Conservation (phyloP, 92 coral and sea anemone genomes). For the Metridium senile region DNA sequence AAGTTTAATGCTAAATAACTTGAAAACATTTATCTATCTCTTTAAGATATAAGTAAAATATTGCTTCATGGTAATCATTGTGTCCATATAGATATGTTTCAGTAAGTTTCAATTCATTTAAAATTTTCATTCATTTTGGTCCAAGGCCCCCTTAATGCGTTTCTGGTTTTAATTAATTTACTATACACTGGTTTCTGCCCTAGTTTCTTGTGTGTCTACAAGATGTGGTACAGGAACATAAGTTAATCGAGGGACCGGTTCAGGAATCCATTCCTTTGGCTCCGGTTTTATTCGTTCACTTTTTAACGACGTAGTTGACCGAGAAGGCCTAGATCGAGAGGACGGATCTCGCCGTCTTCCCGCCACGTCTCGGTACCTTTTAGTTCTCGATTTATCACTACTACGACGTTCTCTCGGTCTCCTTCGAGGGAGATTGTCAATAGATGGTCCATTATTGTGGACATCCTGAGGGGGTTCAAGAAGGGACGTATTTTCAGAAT, state of each 20-base stretch:
- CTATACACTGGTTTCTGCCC: conserved; percentile 78
- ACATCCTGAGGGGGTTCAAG: conserved; percentile 18
- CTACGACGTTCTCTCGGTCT: conserved; percentile 32
- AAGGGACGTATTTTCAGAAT: conserved; percentile 12
- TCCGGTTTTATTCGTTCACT: conserved; percentile 85
- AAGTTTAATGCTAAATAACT: too few relatives aligned
- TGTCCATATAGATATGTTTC: too few relatives aligned
- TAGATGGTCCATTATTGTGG: conserved; percentile 13
- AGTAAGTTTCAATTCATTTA: too few relatives aligned
- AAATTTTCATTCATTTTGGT: too few relatives aligned
- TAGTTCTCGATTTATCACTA: conserved; percentile 34
- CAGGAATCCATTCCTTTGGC: conserved; percentile 75
- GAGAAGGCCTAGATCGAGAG: conserved; percentile 39
- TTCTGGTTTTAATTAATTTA: too few relatives aligned
- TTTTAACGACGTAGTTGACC: conserved; percentile 63
- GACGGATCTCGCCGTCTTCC: conserved; percentile 14
- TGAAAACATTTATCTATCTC: too few relatives aligned
- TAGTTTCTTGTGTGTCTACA: conserved; percentile 32
- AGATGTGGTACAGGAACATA: conserved; percentile 94
- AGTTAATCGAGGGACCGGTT: conserved; percentile 51
- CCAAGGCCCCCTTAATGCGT: too few relatives aligned
- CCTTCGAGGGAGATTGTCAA: conserved; percentile 28
- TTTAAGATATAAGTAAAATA: too few relatives aligned
- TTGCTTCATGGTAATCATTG: too few relatives aligned
- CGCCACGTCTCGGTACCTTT: conserved; percentile 25